A percentile compares a stretch with the other conserved stretches of the same genome.
Conservation (phyloP, 2,888 invertebrate species). For the Pollenia griseotomentosa region DNA sequence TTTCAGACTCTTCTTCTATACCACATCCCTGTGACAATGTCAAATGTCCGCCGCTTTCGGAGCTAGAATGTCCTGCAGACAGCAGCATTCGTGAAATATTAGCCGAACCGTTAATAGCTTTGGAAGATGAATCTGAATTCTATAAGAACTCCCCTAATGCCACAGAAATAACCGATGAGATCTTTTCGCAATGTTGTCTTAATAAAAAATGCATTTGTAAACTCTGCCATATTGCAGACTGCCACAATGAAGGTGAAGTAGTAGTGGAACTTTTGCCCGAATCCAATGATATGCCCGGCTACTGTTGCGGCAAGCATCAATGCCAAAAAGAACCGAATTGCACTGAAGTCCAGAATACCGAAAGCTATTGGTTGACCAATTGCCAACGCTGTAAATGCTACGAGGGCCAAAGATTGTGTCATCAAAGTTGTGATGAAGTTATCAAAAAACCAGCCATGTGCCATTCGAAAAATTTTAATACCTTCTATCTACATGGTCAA, state of each 20-base stretch:
- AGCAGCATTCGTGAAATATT: constrained; percentile 79
- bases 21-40: constrained; percentile 80
- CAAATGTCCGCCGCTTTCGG: constrained; percentile 80
- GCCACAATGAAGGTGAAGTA: constrained; percentile 78
- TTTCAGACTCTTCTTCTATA: constrained; percentile 78
- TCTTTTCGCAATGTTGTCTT: constrained; percentile 81
- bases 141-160: neutral
- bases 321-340: constrained; percentile 84
- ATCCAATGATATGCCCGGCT: constrained; percentile 81
- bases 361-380: constrained; percentile 80
- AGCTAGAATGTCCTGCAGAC: constrained; percentile 81
- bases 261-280: constrained; percentile 80
- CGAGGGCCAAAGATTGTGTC: constrained; percentile 80
- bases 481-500: constrained; percentile 81
- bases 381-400: constrained; percentile 82
- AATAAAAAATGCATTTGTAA: constrained; percentile 81
- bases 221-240: constrained; percentile 82
- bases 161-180: constrained; percentile 76
- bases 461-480: constrained; percentile 79
- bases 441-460: constrained; percentile 78
- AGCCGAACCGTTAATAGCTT: constrained; percentile 55
- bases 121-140: constrained; percentile 52
- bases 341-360: constrained; percentile 77
- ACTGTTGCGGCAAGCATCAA: constrained; percentile 85
- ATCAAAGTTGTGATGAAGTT: constrained; percentile 81